Base-by-base conservation (phyloP, 2,888 invertebrate genomes). In the Pinctada fucata region DNA sequence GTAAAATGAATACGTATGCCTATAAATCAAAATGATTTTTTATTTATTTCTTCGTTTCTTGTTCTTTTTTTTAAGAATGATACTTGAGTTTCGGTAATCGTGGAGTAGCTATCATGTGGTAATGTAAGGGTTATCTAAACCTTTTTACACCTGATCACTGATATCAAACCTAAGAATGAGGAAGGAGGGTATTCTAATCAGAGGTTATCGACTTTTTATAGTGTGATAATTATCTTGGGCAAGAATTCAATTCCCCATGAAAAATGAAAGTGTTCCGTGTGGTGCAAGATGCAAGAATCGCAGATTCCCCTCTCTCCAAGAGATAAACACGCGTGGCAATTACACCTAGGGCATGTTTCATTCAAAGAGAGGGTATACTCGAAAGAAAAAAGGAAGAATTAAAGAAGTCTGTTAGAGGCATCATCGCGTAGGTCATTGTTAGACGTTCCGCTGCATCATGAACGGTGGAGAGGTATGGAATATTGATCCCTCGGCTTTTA, bases 311-410 rank as follows among this genome's bases (percentile, higher is more conserved):
- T 31, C 31, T 58, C 8, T 10, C 6, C 13, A 58, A 13, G 58
- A 58, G 58, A 58, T 58, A 58, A 58, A 58, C 58, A 58, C 58
- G 58, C 58, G 58, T 58, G 58, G 58, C 58, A 58, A 58, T 58
- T 58, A 58, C 58, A 10, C 13, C 8, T 58, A 13, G 8, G 58
- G 58, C 58, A 58, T 58, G 58, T 58, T 58, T 58, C 58, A 58
- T 58, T 58, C 58, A 58, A 58, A 58, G 58, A 58, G 58, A 58
- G 58, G 58, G 58, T 58, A 58, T 58, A 13, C 6, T 58, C 6
- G 58, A 58, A 58, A 58, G 13, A 6, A 6, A 58, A 31, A 31
- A 31, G 31, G 31, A 31, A 31, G 31, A 31, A 31, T 31, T 31
- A 31, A 31, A 31, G 31, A 13, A 10, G 58, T 58, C 58, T 58